These are phyloP conservation scores for Meloidogyne floridensis DNA, from an alignment of 1,140 invertebrate genomes.

Conservation along the genomic window DNA sequence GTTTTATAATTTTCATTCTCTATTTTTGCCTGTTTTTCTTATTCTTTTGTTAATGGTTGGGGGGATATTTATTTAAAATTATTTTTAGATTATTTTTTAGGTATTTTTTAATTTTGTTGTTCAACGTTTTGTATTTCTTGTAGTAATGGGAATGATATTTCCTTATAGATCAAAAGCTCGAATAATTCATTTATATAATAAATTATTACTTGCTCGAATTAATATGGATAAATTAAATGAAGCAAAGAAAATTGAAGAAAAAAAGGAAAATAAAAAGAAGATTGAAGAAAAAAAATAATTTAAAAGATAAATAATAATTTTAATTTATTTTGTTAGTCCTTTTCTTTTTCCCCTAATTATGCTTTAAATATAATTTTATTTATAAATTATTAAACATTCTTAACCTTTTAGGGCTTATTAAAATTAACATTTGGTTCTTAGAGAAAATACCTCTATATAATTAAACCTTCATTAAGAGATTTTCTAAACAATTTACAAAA, in stretches of 20 bases:
- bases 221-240: slow-evolving; percentile 5
- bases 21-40: slow-evolving; percentile 21
- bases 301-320: neutral
- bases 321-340: neutral
- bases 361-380: too few species aligned
- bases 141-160: slow-evolving; percentile 29
- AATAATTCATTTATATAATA: slow-evolving; percentile 38
- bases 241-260: neutral
- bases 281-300: neutral
- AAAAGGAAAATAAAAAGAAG: neutral
- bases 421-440: too few species aligned
- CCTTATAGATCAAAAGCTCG: slow-evolving; percentile 24
- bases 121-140: slow-evolving; percentile 24
- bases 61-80: neutral
- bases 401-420: too few species aligned
- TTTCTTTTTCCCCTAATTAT: neutral
- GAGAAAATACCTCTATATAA: too few species aligned
- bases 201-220: slow-evolving; percentile 16
- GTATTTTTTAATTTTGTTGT: slow-evolving; percentile 34
- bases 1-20: neutral
- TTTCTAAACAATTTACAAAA: neutral
- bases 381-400: too few species aligned
- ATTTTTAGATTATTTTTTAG: slow-evolving; percentile 14
- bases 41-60: slow-evolving; percentile 14
- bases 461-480: too few species aligned